These are phyloP conservation scores for Pocillopora meandrina DNA, from an alignment of 92 coral and sea anemone species.

Conservation along the genomic window DNA sequence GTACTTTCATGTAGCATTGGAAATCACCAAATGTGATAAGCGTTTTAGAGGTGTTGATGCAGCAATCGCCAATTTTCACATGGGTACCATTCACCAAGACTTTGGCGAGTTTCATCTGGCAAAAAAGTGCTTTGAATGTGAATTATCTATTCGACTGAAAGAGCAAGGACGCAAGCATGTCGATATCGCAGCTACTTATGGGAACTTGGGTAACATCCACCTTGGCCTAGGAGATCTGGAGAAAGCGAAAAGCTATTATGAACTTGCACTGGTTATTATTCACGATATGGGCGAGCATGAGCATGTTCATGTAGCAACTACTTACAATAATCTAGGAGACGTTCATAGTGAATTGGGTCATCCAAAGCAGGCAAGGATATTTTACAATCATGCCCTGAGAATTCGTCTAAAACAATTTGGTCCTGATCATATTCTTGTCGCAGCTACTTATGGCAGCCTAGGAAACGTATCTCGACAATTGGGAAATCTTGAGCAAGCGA, in stretches of 20 bases:
- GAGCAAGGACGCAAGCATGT: constrained; percentile 19
- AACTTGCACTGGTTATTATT: not conserved
- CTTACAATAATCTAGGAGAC: constrained; percentile 17
- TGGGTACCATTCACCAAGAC: not conserved
- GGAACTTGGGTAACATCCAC: constrained; percentile 33
- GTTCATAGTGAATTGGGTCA: constrained; percentile 22
- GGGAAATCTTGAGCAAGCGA: constrained; percentile 35
- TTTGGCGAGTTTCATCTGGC: constrained; percentile 16
- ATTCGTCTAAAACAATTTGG: constrained; percentile 19
- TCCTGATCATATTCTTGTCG: constrained; percentile 30
- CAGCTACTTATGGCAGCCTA: constrained; percentile 12
- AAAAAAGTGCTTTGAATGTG: not conserved
- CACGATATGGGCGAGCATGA: not conserved
- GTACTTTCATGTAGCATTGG: not conserved
- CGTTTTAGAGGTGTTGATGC: not conserved
- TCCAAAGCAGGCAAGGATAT: constrained; percentile 21
- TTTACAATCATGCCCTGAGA: constrained; percentile 15
- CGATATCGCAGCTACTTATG: constrained; percentile 14
- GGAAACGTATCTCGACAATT: not conserved
- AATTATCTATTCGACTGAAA: constrained; percentile 15
- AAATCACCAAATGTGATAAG: not conserved
- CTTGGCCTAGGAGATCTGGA: constrained; percentile 23
- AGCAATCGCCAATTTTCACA: not conserved
- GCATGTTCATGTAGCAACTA: constrained; percentile 34
- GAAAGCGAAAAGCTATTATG: constrained; percentile 20